Conservation (phyloP, 2,888 invertebrate genomes). For the Punctoribates punctum region DNA sequence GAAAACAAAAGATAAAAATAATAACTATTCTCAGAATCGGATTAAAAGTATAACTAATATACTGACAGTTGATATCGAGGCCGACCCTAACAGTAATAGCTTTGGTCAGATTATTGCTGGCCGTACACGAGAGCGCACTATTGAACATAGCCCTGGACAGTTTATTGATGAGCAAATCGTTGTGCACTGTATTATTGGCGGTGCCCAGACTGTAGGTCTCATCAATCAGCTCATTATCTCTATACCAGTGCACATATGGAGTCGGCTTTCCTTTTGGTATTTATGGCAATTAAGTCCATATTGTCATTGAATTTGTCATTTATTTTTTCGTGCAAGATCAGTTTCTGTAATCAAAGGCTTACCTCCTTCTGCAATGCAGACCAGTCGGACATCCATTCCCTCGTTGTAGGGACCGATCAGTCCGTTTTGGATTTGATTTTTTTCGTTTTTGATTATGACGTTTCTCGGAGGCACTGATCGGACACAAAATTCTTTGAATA, state of each 20-base stretch:
- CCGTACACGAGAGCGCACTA: slow-evolving; percentile 36
- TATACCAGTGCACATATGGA: slow-evolving; percentile 38
- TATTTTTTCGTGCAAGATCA: no score
- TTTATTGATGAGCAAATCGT: slow-evolving; percentile 37
- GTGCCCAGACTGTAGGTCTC: slow-evolving; percentile 16
- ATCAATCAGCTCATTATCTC: slow-evolving; percentile 40
- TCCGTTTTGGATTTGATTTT: slow-evolving; percentile 36
- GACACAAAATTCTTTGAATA: neutral
- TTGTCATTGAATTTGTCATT: neutral
- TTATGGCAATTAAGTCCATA: neutral
- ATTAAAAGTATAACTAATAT: neutral
- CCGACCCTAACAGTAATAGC: slow-evolving; percentile 25
- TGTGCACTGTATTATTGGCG: slow-evolving; percentile 15
- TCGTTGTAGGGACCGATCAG: slow-evolving; percentile 39
- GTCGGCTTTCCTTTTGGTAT: slow-evolving; percentile 18
- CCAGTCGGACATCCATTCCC: slow-evolving; percentile 30
- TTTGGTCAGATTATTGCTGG: slow-evolving; percentile 27
- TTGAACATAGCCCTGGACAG: slow-evolving; percentile 28
- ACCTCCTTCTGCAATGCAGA: slow-evolving; percentile 37
- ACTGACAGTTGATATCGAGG: slow-evolving; percentile 40
- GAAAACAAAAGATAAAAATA: neutral
- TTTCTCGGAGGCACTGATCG: slow-evolving; percentile 7
- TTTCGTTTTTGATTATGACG: slow-evolving; percentile 7
- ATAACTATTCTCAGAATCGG: neutral
- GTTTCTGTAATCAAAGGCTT: neutral